phyloP scores from a whole-genome alignment of 2,888 invertebrate species.

The Prosapia bicincta region DNA sequence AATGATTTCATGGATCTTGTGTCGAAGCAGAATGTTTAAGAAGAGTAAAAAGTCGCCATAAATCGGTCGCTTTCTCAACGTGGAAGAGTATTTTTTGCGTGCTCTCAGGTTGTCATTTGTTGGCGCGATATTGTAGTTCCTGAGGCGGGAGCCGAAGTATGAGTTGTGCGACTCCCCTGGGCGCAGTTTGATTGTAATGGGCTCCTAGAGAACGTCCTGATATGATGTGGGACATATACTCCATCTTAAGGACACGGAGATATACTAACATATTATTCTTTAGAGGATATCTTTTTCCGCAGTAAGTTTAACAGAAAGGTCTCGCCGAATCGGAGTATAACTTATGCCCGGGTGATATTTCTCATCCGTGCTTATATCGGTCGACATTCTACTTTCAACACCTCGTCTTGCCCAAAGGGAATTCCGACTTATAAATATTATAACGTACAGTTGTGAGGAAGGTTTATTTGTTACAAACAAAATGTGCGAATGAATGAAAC shows the following conservation, averaged over 20 bases:
- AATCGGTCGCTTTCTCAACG: too few species aligned
- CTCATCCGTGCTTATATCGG: neutral
- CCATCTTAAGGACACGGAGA: conserved; percentile 10
- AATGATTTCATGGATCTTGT: too few species aligned
- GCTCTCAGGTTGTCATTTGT: neutral
- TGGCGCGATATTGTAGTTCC: neutral
- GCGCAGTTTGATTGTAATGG: conserved; percentile 36
- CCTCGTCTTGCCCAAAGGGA: neutral
- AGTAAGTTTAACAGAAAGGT: neutral
- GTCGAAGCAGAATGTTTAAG: too few species aligned
- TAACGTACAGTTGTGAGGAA: too few species aligned
- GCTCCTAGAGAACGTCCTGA: conserved; percentile 5
- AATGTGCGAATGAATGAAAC: too few species aligned
- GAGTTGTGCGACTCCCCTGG: conserved; percentile 25
- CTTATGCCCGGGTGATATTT: neutral
- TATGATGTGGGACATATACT: conserved; percentile 16
- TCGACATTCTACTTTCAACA: neutral
- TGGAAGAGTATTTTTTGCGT: neutral
- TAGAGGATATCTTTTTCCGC: conserved; percentile 2
- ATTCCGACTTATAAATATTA: neutral
- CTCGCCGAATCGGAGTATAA: neutral
- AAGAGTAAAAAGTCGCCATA: too few species aligned
- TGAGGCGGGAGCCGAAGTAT: neutral
- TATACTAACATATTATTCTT: conserved; percentile 2
- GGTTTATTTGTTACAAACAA: too few species aligned